phyloP scores from a whole-genome alignment of 2,113 vertebrate species.

The Vanacampus margaritifer region DNA sequence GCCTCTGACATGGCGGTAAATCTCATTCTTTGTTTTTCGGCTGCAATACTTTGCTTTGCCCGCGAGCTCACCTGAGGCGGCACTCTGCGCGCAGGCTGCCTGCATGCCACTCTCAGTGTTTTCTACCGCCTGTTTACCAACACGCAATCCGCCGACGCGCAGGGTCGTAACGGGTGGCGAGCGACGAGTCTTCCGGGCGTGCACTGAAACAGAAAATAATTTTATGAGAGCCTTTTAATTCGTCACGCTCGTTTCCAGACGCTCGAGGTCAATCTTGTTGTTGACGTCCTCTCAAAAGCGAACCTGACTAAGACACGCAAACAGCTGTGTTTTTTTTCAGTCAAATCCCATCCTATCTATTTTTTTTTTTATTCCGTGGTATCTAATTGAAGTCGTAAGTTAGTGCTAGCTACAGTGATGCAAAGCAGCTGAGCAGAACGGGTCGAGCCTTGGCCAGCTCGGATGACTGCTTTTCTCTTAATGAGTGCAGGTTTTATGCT shows the following conservation, averaged over 20 bases:
- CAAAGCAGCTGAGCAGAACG: slow-evolving; percentile 51
- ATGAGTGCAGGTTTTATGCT: slow-evolving; percentile 50
- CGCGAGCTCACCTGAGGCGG: slow-evolving; percentile 42
- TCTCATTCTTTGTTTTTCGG: slow-evolving; percentile 26
- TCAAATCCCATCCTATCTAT: slow-evolving; percentile 48
- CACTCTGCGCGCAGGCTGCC: background rate
- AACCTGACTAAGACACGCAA: slow-evolving; percentile 12
- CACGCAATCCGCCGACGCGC: slow-evolving; percentile 1
- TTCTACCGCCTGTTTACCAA: slow-evolving; percentile 6
- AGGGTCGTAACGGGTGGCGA: slow-evolving; percentile 51
- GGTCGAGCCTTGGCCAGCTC: slow-evolving; percentile 21
- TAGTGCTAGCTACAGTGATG: slow-evolving; percentile 55
- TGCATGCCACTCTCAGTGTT: slow-evolving; percentile 1
- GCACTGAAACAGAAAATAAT: slow-evolving; percentile 67
- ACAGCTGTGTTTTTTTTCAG: slow-evolving; percentile 32
- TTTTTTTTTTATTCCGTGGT: slow-evolving; percentile 30
- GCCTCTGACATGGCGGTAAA: slow-evolving; percentile 38
- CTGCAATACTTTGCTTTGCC: slow-evolving; percentile 25
- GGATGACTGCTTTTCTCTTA: slow-evolving; percentile 45
- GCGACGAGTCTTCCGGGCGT: slow-evolving; percentile 50
- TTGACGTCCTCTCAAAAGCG: slow-evolving; percentile 16
- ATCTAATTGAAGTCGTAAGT: slow-evolving; percentile 69
- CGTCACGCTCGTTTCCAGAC: slow-evolving; percentile 53
- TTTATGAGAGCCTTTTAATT: slow-evolving; percentile 68
- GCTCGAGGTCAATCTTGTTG: slow-evolving; percentile 64